Evolutionary conservation across 2,797 vertebrate genomes (phyloP), one percentile per base, ranked within the genome.

Genomic region (Gallinago solitaria): DNA sequence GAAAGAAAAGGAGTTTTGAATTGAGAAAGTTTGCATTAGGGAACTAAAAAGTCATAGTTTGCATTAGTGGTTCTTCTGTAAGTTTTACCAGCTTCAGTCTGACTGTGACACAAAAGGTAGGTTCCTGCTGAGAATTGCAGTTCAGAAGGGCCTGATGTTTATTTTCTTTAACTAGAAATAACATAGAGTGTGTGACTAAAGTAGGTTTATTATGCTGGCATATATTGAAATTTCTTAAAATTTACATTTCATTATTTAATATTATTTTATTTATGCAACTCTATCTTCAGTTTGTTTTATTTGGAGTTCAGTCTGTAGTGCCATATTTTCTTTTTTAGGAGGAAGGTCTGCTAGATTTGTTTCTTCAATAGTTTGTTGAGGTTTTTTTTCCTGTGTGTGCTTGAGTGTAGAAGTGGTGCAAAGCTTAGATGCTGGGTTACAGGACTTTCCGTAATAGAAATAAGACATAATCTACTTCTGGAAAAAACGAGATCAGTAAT

Each of bases 231-330:
- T 91, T 81, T 91, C 61, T 89, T 83, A 84, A 79, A 73, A 92
- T 96, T 94, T 94, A 71, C 69, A 68, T 96, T 95, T 97, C 37
- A 73, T 94, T 94, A 92, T 96, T 96, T 71, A 93, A 45, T 96
- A 83, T 96, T 92, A 83, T 96, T 96, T 93, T 94, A 94, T 95
- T 96, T 95, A 89, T 89, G 78, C 33, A 96, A 83, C 35, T 93
- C 37, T 69, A 5, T 78, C 95, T 91, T 87, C 50, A 12, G 13
- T 96, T 96, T 97, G 77, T 93, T 97, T 96, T 95, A 76, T 71
- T 93, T 96, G 84, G 83, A 91, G 37, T 80, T 88, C 61, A 30
- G 11, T 61, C 50, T 79, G n/a, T 77, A 95, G 51, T 76, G n/a
- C 32, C 2, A 0, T 82, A 13, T 89, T 95, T 90, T 82, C 76